Evolutionary conservation across 2,113 vertebrate species (phyloP).

Genomic region (Rhinolophus ferrumequinum): DNA sequence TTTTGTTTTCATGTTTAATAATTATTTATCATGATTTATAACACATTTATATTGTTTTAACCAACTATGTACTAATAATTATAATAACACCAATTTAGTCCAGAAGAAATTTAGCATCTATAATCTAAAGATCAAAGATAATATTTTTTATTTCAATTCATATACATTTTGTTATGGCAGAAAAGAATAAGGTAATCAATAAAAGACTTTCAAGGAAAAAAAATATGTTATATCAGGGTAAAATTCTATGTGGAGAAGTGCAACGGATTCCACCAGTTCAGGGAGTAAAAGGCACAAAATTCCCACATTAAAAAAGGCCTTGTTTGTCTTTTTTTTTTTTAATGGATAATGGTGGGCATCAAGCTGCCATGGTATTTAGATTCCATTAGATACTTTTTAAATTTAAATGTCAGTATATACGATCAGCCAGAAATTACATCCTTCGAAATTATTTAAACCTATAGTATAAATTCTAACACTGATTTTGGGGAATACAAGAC

Average conservation of each 20-base stretch:
- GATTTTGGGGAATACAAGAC: background rate
- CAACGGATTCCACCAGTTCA: background rate
- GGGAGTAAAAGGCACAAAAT: background rate
- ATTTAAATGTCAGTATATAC: background rate
- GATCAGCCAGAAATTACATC: background rate
- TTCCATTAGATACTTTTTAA: background rate
- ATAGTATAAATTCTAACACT: background rate
- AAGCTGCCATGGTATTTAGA: background rate
- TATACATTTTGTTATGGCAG: background rate
- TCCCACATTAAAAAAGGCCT: background rate
- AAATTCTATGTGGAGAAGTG: background rate
- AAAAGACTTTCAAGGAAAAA: constrained; percentile 5
- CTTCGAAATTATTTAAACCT: constrained; percentile 2
- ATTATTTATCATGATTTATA: background rate
- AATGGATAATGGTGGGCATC: background rate
- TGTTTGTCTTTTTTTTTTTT: background rate
- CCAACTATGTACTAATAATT: background rate
- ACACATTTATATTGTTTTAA: background rate
- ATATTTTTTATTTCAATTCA: background rate
- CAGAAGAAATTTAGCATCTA: constrained; percentile 20
- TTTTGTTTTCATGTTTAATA: background rate
- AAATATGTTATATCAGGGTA: background rate
- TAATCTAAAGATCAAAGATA: background rate
- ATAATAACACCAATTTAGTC: background rate
- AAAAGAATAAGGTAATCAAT: background rate